Base-by-base conservation (phyloP, 2,888 invertebrate genomes). In the Parthenolecanium corni region DNA sequence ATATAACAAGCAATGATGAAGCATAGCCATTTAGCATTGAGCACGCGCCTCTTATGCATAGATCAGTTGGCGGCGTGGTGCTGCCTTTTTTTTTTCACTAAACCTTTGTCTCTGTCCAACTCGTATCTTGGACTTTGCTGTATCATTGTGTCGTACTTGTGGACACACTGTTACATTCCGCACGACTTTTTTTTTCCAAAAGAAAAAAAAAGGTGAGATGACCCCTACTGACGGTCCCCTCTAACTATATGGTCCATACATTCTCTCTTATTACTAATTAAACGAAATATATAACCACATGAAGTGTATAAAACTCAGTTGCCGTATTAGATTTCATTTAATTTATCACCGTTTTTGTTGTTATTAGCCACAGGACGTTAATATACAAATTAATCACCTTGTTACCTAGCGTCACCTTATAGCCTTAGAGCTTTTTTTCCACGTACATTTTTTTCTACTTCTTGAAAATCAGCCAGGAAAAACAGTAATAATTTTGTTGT, bases 1-100 rank as follows among this genome's bases (percentile, higher is more conserved):
- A 36, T 58, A 58, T 58, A 58, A 58, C 58, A 47, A 58, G 58
- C 58, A 49, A 46, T 58, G 58, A 58, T 58, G 58, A 58, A 58
- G 47, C 47, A 46, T 24, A 58, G 58, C 58, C 58, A 23, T 58
- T 58, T 58, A 58, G 58, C 58, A 58, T 58, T 49, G 58, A 58
- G 58, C 58, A 58, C 58, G 58, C 58, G 58, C 47, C 49, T 58
- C 58, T 44, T 58, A 58, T 58, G 18, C 21, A 25, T 58, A 36
- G 46, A 58, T 24, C 58, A 58, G 58, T 9, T 46, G 57, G 36
- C 36, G 52, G n/a, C n/a, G 21, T 46, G 47, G 47, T 46, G 58
- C 58, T 40, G 46, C 44, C 16, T 57, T 46, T 46, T 46, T 38
- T 49, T 21, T 49, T 21, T 49, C 49, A 21, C 14, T 44, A 11